Percentiles rank a stretch among this genome's conserved stretches.
Conservation (phyloP, 2,888 invertebrate genomes). For the Lutraria lutraria region DNA sequence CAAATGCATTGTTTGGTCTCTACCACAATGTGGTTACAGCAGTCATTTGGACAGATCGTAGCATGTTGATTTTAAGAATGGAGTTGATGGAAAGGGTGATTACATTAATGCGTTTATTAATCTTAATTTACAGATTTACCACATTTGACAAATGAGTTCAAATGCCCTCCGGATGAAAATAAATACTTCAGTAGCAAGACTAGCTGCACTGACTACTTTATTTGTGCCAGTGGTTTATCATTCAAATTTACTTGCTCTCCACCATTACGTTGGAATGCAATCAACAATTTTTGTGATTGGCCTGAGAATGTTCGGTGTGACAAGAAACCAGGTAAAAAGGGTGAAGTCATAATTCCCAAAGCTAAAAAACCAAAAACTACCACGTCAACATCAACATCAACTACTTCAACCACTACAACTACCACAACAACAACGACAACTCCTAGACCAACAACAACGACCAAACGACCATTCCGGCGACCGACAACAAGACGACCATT, state of each 20-base stretch:
- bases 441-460: conserved; percentile 23
- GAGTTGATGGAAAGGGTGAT: background rate
- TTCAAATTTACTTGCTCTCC: conserved; percentile 76
- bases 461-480: conserved; percentile 12
- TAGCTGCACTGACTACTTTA: conserved; percentile 75
- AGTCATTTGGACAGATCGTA: background rate
- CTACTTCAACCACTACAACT: conserved; percentile 7
- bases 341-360: conserved; percentile 19
- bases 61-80: background rate
- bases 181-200: conserved; percentile 73
- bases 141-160: conserved; percentile 66
- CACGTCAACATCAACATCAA: conserved; percentile 15
- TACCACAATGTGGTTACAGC: background rate
- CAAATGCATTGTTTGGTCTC: background rate
- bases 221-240: conserved; percentile 73
- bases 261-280: conserved; percentile 74
- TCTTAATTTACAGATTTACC: conserved; percentile 59
- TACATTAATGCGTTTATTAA: background rate
- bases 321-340: conserved; percentile 28
- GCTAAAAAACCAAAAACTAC: background rate
- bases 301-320: conserved; percentile 73
- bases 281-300: conserved; percentile 77
- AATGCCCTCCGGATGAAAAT: conserved; percentile 70
- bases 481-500: background rate
- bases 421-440: background rate